Evolutionary conservation across 1,140 invertebrate genomes (phyloP), one percentile per base, ranked within the genome.

Genomic region (Lucilia cuprina): DNA sequence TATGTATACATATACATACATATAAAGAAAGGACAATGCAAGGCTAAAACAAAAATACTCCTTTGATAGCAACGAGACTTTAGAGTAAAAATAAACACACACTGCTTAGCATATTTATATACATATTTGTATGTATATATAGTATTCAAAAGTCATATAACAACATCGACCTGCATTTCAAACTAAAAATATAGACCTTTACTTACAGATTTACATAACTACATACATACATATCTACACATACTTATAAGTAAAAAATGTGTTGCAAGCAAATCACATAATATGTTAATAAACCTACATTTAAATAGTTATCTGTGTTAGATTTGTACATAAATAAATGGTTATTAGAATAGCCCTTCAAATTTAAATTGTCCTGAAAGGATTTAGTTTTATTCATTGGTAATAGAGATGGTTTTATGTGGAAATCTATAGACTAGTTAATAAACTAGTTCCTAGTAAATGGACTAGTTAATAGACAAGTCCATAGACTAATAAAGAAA

Each of bases 181-280:
- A 41, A 21, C 7, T 21, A 70, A 70, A 70, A 70, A 70, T 21
- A n/a, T 41, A 41, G 41, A 41, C 41, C 5, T 41, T 41, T 60
- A 70, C 21, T 41, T 60, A 70, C 21, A 70, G n/a, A 70, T n/a
- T 21, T n/a, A 70, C 19, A 70, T 21, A 70, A 5, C 2, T n/a
- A 60, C 47, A 86, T 86, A 86, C 14, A n/a, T n/a, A 60, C 55
- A 17, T 3, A 17, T 60, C 5, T 60, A 7, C 55, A 60, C 14
- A 60, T 41, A 60, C 1, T n/a, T n/a, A n/a, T n/a, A 4, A 17
- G 55, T n/a, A n/a, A n/a, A n/a, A n/a, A 60, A 60, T 60, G 14
- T 60, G 14, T n/a, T 60, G 0, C 12, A 25, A 21, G 21, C 65
- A 70, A 70, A 70, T 70, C 65, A 70, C 65, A 70, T 70, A 70